Percentiles rank a stretch among this genome's conserved stretches.
phyloP scores from a whole-genome alignment of 1,140 invertebrate genomes.

The Rhopalosiphum padi region DNA sequence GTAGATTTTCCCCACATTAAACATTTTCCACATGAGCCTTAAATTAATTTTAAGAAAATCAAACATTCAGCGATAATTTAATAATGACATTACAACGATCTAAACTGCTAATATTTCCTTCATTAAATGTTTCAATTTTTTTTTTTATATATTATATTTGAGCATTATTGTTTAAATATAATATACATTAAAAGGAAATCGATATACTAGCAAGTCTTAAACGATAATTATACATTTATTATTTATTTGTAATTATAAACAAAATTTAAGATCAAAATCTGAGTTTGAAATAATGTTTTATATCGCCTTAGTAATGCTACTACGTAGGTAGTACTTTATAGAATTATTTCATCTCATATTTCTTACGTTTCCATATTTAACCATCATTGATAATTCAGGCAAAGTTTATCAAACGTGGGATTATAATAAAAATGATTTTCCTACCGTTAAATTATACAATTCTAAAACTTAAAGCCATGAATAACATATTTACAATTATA shows the following conservation, averaged over 20 bases:
- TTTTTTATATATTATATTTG: background rate
- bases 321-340: background rate
- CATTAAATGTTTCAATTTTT: background rate
- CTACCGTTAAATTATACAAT: background rate
- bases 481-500: slow-evolving; percentile 24
- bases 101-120: background rate
- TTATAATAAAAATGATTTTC: background rate
- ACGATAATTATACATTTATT: no score
- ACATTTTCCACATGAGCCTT: background rate
- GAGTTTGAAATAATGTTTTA: background rate
- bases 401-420: background rate
- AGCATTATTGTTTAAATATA: no score
- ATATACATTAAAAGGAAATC: no score
- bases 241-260: background rate
- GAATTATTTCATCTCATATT: background rate
- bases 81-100: background rate
- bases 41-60: background rate
- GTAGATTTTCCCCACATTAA: background rate
- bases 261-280: background rate
- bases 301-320: background rate
- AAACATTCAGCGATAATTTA: background rate
- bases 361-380: background rate
- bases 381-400: background rate
- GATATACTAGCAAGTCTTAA: no score
- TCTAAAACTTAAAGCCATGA: background rate